Evolutionary conservation across 2,888 invertebrate species (phyloP), one percentile per base, ranked within the genome.

Genomic region (Papilio elwesi): DNA sequence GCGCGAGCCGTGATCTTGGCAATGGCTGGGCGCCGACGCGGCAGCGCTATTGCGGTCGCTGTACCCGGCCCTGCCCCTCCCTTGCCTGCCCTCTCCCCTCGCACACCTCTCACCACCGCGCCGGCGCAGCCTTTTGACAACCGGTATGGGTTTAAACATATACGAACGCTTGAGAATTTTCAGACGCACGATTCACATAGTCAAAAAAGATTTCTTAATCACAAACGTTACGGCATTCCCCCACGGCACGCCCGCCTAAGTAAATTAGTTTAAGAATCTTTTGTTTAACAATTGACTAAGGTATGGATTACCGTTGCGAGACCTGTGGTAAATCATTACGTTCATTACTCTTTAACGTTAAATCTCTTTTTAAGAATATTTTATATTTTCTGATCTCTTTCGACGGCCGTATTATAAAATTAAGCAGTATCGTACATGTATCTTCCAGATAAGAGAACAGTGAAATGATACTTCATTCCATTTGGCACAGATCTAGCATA

Each of bases 1-100:
- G 88, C 90, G 87, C 90, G 86, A 92, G 87, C 94, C 94, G 92
- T 94, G 95, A 94, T 94, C 94, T 95, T 95, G 95, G 94, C 94
- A 94, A 92, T 94, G 94, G 94, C 91, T 94, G 94, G 88, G 77
- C 77, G 78, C 80, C 79, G 84, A 84, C 82, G 85, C 86, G 86
- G 87, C 87, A 84, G 85, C 84, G 78, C 79, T 77, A 77, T 92
- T 90, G 92, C 92, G 92, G 92, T 92, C 92, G 92, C 88, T 92
- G 92, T 92, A 93, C 93, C 87, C 92, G 81, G 79, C 78, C 81
- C 80, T 81, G 79, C 79, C 81, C 81, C 81, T 83, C 76, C 80
- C 62, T 80, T 64, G 76, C 78, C 78, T 74, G 74, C 72, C 75
- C 77, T 78, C 84, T 78, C 79, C 38, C 59, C 59, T 59, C 59